A percentile compares a stretch with the other conserved stretches of the same genome.
Conservation (phyloP, 2,113 vertebrate species). For the Carassius carassius region DNA sequence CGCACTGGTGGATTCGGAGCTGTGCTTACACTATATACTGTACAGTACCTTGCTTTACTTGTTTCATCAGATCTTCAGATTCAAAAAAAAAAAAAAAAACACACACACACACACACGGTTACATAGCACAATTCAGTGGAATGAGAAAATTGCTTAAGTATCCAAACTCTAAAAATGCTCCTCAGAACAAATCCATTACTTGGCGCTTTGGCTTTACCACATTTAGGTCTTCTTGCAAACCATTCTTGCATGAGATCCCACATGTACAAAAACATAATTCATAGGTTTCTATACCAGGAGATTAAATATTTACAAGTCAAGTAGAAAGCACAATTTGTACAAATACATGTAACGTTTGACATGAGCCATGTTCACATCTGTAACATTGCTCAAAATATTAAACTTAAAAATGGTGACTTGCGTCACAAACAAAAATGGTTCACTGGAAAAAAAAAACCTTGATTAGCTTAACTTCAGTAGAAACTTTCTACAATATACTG, state of each 20-base stretch:
- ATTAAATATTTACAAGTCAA: background rate
- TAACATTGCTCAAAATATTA: background rate
- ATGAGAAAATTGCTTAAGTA: background rate
- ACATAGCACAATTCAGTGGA: background rate
- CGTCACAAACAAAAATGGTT: background rate
- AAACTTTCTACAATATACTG: background rate
- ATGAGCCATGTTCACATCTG: background rate
- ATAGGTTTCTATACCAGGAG: background rate
- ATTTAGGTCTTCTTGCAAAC: background rate
- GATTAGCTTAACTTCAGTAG: background rate
- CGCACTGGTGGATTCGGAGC: background rate
- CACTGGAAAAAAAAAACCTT: background rate
- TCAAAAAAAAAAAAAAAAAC: background rate
- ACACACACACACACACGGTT: too few relatives aligned
- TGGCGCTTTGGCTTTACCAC: background rate
- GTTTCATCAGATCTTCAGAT: background rate
- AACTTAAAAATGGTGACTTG: background rate
- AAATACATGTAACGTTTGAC: background rate
- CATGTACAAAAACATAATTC: background rate
- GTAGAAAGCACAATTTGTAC: slow-evolving; percentile 1
- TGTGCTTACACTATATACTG: background rate
- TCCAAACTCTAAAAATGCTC: background rate
- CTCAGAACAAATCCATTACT: too few relatives aligned
- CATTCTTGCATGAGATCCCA: background rate
- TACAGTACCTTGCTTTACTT: background rate